A percentile compares a stretch with the other conserved stretches of the same genome.
phyloP scores from a whole-genome alignment of 2,888 invertebrate genomes.

The Hoplodrina ambigua region DNA sequence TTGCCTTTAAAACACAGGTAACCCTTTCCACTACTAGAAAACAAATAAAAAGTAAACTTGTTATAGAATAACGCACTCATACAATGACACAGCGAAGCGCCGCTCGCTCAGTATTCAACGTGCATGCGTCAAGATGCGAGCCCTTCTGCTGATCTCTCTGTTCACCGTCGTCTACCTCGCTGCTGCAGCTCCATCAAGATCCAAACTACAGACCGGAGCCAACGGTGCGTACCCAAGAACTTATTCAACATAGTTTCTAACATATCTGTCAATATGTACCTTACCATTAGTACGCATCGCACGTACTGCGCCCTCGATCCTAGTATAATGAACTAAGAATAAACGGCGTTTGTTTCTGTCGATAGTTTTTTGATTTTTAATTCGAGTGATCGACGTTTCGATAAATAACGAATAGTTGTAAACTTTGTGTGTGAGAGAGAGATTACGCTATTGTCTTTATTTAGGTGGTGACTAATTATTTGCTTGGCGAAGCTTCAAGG shows the following conservation, averaged over 20 bases:
- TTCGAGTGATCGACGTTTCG: slow-evolving; percentile 23
- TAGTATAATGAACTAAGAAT: slow-evolving; percentile 52
- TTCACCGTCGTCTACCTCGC: slow-evolving; percentile 62
- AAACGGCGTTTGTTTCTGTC: slow-evolving; percentile 33
- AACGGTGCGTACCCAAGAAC: slow-evolving; percentile 70
- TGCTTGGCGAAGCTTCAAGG: slow-evolving; percentile 22
- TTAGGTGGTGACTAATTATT: slow-evolving; percentile 29
- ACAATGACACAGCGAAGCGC: slow-evolving; percentile 42
- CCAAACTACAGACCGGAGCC: slow-evolving; percentile 74
- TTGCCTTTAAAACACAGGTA: neutral
- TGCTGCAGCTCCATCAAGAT: slow-evolving; percentile 71
- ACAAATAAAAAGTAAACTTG: slow-evolving; percentile 14
- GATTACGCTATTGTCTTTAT: slow-evolving; percentile 1
- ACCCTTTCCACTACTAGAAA: neutral
- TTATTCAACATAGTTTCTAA: slow-evolving; percentile 38
- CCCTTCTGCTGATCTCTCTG: slow-evolving; percentile 68
- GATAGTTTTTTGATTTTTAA: slow-evolving; percentile 49
- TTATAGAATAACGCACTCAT: slow-evolving; percentile 65
- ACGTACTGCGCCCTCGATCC: slow-evolving; percentile 36
- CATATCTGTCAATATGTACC: slow-evolving; percentile 26
- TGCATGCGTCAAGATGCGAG: slow-evolving; percentile 76
- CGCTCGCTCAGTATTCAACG: slow-evolving; percentile 63
- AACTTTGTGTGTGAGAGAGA: slow-evolving; percentile 10
- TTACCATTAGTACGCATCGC: slow-evolving; percentile 47
- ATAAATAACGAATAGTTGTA: slow-evolving; percentile 30